Percentiles rank a stretch among this genome's conserved stretches.
These are phyloP conservation scores for Hestina assimilis DNA, from an alignment of 1,140 invertebrate species.

Conservation along the genomic window DNA sequence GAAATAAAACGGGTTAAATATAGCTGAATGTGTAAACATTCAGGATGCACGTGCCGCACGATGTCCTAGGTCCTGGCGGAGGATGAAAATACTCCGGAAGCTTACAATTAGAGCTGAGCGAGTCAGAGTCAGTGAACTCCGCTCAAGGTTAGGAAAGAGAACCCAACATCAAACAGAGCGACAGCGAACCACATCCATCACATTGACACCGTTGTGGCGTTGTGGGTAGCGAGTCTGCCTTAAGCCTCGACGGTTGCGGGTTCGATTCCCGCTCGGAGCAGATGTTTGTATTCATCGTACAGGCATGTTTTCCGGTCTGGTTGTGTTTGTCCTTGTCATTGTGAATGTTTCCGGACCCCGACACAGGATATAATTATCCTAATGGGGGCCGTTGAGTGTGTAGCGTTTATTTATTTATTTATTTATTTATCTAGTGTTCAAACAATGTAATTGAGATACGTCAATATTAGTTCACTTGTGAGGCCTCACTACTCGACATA, in stretches of 20 bases:
- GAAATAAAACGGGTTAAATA: conserved; percentile 24
- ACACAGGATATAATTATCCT: too few species aligned
- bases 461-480: conserved; percentile 46
- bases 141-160: conserved; percentile 54
- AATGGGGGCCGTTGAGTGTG: too few species aligned
- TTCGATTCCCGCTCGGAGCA: too few species aligned
- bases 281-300: too few species aligned
- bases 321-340: too few species aligned
- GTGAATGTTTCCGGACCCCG: too few species aligned
- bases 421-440: too few species aligned
- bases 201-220: too few species aligned
- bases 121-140: conserved; percentile 54
- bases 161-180: conserved; percentile 40
- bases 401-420: too few species aligned
- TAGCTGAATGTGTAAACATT: conserved; percentile 34
- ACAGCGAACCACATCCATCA: conserved; percentile 55
- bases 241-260: too few species aligned
- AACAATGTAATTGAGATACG: conserved; percentile 55
- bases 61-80: conserved; percentile 50
- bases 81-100: conserved; percentile 62
- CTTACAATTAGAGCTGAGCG: conserved; percentile 46
- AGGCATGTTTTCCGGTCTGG: too few species aligned
- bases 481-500: conserved; percentile 18
- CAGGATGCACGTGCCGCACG: conserved; percentile 50
- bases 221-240: too few species aligned